Percentiles rank a stretch among this genome's conserved stretches.
These are phyloP conservation scores for Acrossocheilus wenchowensis DNA, from an alignment of 2,797 vertebrate genomes.

Conservation along the genomic window DNA sequence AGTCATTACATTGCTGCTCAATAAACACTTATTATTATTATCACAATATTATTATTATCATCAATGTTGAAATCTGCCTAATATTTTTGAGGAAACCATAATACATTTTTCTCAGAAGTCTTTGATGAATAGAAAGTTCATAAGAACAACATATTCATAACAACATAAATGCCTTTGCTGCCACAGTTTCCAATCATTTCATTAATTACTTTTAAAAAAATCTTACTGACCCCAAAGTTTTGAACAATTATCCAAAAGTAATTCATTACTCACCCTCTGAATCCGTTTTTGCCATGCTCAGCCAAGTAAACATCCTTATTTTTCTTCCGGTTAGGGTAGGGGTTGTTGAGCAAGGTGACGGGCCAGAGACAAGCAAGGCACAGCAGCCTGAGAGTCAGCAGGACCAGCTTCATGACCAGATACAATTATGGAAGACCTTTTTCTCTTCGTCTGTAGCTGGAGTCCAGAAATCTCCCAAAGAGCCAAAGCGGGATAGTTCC, in stretches of 20 bases:
- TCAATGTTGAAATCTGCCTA: background rate
- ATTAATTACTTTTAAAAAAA: background rate
- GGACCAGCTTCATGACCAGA: constrained; percentile 75
- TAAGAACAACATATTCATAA: background rate
- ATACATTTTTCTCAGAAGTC: background rate
- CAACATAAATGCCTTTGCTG: background rate
- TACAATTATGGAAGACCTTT: background rate
- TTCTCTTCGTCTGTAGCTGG: background rate
- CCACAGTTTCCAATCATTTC: background rate
- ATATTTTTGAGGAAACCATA: background rate
- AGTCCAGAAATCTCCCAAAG: constrained; percentile 14
- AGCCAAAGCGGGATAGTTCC: background rate
- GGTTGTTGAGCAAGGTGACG: constrained; percentile 71
- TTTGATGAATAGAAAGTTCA: background rate
- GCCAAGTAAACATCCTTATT: constrained; percentile 78
- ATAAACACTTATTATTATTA: background rate
- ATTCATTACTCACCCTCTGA: constrained; percentile 73
- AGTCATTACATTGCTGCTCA: background rate
- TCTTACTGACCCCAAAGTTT: background rate
- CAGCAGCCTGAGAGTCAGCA: constrained; percentile 75
- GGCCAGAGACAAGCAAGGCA: constrained; percentile 76
- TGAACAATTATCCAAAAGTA: background rate
- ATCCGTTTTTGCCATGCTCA: constrained; percentile 79
- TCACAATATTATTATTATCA: background rate
- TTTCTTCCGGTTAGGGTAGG: constrained; percentile 73